Conservation (phyloP, 1,140 invertebrate species). For the Lysiphlebus fabarum region DNA sequence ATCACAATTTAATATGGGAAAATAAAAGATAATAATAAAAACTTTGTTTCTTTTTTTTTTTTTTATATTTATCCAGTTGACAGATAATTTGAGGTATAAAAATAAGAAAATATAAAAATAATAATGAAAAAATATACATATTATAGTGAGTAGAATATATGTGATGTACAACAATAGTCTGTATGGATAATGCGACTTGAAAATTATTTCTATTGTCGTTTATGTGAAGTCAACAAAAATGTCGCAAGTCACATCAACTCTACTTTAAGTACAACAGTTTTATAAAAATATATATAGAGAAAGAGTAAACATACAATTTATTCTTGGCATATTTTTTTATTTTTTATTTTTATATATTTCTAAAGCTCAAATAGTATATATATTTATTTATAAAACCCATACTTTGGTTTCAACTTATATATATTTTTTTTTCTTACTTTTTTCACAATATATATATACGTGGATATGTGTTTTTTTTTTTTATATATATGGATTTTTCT, state of each 20-base stretch:
- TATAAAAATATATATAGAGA: constrained; percentile 32
- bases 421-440: not conserved
- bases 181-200: no score
- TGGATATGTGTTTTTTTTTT: no score
- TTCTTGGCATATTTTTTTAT: constrained; percentile 18
- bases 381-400: not conserved
- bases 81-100: no score
- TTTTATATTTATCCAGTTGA: no score
- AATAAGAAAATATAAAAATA: no score
- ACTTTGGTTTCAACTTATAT: not conserved
- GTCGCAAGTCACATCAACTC: constrained; percentile 32
- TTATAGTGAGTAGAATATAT: not conserved
- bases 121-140: not conserved
- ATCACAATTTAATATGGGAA: no score
- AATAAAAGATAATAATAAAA: no score
- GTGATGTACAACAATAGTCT: constrained; percentile 10
- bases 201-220: constrained; percentile 24
- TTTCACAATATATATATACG: no score
- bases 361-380: not conserved
- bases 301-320: no score
- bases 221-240: constrained; percentile 25
- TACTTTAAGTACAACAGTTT: constrained; percentile 29
- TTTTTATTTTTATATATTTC: not conserved
- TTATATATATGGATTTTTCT: not conserved
- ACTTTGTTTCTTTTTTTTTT: no score